A percentile compares a stretch with the other conserved stretches of the same genome.
Evolutionary conservation across 92 coral and sea anemone genomes (phyloP).

Genomic region (Paramuricea clavata): DNA sequence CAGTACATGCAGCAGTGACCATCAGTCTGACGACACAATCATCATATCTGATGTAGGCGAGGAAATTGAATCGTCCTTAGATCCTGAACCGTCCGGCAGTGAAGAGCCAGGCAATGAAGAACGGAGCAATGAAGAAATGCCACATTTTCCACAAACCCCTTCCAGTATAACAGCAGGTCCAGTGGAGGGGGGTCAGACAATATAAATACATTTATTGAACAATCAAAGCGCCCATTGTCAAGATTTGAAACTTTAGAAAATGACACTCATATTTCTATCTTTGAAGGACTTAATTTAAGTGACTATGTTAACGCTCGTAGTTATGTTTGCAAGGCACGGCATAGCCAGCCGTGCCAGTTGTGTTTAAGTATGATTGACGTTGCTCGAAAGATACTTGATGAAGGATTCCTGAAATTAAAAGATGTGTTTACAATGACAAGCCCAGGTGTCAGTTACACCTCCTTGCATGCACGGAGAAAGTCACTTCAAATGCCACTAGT

Average conservation of each 20-base stretch:
- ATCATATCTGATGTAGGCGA: background rate
- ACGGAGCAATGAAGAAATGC: constrained; percentile 5
- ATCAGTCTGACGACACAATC: constrained; percentile 1
- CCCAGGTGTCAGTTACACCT: constrained; percentile 30
- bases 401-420: constrained; percentile 44
- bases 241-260: constrained; percentile 2
- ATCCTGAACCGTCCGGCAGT: background rate
- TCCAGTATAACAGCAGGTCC: background rate
- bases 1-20: constrained; percentile 25
- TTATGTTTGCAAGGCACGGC: constrained; percentile 25
- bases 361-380: constrained; percentile 29
- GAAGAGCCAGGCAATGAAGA: background rate
- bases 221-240: constrained; percentile 22
- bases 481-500: constrained; percentile 58
- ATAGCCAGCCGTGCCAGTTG: constrained; percentile 30
- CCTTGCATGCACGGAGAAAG: constrained; percentile 51
- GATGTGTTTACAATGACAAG: constrained; percentile 28
- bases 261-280: constrained; percentile 6
- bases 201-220: constrained; percentile 6
- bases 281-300: constrained; percentile 20
- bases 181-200: constrained; percentile 29
- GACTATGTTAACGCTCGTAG: constrained; percentile 28
- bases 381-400: constrained; percentile 16
- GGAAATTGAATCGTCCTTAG: background rate
- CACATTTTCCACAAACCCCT: constrained; percentile 7